A percentile compares a stretch with the other conserved stretches of the same genome.
These are phyloP conservation scores for Elgonia sp. DNA, from an alignment of 2,888 invertebrate genomes.

Conservation along the genomic window DNA sequence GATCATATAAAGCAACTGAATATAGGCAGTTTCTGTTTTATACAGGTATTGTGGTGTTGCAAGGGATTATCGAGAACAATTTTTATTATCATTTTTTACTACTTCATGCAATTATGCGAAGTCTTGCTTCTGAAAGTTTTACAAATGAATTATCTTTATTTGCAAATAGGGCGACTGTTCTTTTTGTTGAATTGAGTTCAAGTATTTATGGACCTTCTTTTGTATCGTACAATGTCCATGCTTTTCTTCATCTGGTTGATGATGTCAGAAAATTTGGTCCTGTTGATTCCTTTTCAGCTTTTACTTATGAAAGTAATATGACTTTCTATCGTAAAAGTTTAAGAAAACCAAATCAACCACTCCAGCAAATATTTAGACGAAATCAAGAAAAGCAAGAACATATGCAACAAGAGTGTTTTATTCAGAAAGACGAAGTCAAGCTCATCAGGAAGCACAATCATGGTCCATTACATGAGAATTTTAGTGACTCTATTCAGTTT, in stretches of 20 bases:
- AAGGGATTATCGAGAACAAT: constrained; percentile 2
- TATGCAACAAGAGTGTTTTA: too few species aligned
- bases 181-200: constrained; percentile 16
- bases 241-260: constrained; percentile 44
- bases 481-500: too few species aligned
- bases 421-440: too few species aligned
- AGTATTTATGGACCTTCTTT: constrained; percentile 35
- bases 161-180: neutral
- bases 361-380: constrained; percentile 62
- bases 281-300: constrained; percentile 54
- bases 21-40: constrained; percentile 44
- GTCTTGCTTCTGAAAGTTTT: constrained; percentile 19
- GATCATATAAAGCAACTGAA: constrained; percentile 49
- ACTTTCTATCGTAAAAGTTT: too few species aligned
- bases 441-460: too few species aligned
- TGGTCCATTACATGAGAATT: too few species aligned
- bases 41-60: constrained; percentile 14
- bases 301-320: constrained; percentile 63
- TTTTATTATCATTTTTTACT: constrained; percentile 28
- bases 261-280: constrained; percentile 49
- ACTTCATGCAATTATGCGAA: constrained; percentile 30
- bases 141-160: constrained; percentile 21
- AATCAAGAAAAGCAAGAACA: too few species aligned
- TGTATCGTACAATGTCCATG: constrained; percentile 40
- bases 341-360: constrained; percentile 47